Evolutionary conservation across 2,113 vertebrate genomes (phyloP), one percentile per base, ranked within the genome.

Genomic region (Bufo bufo): DNA sequence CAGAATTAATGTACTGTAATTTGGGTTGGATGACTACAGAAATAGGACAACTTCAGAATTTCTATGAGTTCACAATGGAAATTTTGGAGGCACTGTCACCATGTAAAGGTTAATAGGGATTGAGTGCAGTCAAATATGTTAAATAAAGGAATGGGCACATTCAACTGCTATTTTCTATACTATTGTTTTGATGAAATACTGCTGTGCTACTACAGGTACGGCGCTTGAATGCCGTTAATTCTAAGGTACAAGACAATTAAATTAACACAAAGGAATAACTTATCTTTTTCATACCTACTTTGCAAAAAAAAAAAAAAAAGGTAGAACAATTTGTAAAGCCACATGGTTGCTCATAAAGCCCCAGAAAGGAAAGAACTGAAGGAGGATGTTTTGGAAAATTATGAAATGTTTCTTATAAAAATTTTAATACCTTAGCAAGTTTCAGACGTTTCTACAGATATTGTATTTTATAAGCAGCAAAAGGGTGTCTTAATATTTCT

Each of bases 81-180:
- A 82, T 82, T 82, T 43, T 82, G 59, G 80, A 82, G 59, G 69
- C 63, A 66, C 16, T 83, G 81, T 83, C 81, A 83, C 80, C 33
- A 66, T 83, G 61, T 83, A 83, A 83, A 83, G 81, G 81, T 83
- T 83, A 83, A 83, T 83, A 66, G 61, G 81, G 61, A 83, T 47
- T 66, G 81, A 83, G 61, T 69, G 47, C 81, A 83, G 81, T 66
- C 59, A 83, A 65, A 83, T 47, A 47, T 63, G 52, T 83, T 83
- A 66, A 69, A 19, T 83, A 52, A 50, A 83, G 47, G 47, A 66
- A 81, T 83, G 17, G 47, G 12, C 69, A 69, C 61, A 69, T 65
- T 83, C 59, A 83, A 52, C 58, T 83, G 81, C 47, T 20, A 83
- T 52, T 83, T 49, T 23, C 11, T 63, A 69, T 66, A 49, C 23